Percentiles rank a stretch among this genome's conserved stretches.
phyloP scores from a whole-genome alignment of 2,888 invertebrate genomes.

The Artemia sp. region DNA sequence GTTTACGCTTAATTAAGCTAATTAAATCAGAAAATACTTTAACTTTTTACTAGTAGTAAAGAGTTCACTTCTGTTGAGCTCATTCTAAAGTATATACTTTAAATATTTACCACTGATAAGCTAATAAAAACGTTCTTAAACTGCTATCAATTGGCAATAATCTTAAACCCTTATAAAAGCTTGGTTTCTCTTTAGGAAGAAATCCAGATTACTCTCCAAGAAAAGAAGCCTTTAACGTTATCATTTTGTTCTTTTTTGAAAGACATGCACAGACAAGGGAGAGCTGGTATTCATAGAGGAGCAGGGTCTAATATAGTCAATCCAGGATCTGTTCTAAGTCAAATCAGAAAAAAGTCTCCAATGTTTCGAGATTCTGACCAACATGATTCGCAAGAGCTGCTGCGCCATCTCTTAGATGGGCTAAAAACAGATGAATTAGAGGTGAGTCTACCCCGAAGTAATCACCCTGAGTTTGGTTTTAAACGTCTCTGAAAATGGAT shows the following conservation, averaged over 20 bases:
- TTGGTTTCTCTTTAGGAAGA: conserved; percentile 27
- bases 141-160: neutral
- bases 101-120: no score
- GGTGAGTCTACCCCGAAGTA: conserved; percentile 27
- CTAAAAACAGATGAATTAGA: conserved; percentile 50
- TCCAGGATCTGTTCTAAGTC: conserved; percentile 22
- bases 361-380: conserved; percentile 87
- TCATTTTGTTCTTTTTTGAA: conserved; percentile 32
- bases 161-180: no score
- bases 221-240: conserved; percentile 32
- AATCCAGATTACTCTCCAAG: conserved; percentile 31
- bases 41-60: no score
- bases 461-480: no score
- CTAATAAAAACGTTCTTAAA: neutral
- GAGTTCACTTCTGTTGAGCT: no score
- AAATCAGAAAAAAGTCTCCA: conserved; percentile 35
- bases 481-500: no score
- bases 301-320: conserved; percentile 19
- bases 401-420: conserved; percentile 73
- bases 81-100: no score
- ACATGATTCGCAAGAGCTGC: conserved; percentile 88
- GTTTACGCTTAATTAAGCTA: no score
- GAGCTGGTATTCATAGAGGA: conserved; percentile 27
- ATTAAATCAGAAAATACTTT: no score
- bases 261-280: conserved; percentile 31